Evolutionary conservation across 2,888 invertebrate species (phyloP).

Genomic region (Eulithis testata): DNA sequence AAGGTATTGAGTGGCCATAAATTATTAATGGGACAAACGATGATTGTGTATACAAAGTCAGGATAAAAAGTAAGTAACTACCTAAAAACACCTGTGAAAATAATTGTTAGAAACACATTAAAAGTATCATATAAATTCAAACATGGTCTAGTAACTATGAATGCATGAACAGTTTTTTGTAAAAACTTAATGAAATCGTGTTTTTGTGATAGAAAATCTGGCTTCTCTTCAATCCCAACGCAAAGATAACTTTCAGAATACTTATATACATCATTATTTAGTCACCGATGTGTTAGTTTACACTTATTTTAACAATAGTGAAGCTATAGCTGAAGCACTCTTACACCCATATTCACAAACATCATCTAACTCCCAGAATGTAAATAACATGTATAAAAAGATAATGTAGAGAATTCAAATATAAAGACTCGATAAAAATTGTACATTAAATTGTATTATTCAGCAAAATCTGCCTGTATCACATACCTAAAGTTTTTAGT

Average conservation of each 20-base stretch:
- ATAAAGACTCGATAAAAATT: constrained; percentile 67
- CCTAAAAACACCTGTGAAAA: constrained; percentile 2
- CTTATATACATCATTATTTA: constrained; percentile 15
- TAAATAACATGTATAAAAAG: constrained; percentile 80
- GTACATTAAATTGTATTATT: constrained; percentile 78
- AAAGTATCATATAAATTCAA: no score
- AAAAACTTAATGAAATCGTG: not conserved
- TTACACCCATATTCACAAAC: constrained; percentile 55
- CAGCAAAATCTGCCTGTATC: constrained; percentile 76
- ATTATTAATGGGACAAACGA: constrained; percentile 51
- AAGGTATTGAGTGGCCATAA: constrained; percentile 81
- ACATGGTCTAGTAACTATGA: no score
- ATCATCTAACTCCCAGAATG: constrained; percentile 61
- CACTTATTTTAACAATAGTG: constrained; percentile 14
- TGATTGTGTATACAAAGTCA: constrained; percentile 55
- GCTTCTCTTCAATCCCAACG: not conserved
- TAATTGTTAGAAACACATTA: not conserved
- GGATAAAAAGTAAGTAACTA: constrained; percentile 17
- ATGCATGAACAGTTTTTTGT: not conserved
- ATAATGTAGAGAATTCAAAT: constrained; percentile 62
- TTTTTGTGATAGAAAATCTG: not conserved
- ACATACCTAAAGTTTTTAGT: constrained; percentile 82
- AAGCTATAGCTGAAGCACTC: constrained; percentile 16
- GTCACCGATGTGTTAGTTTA: constrained; percentile 21
- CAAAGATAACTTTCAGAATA: not conserved